Percentiles rank a stretch among this genome's conserved stretches.
These are phyloP conservation scores for Cephus cinctus DNA, from an alignment of 1,140 invertebrate genomes.

Conservation along the genomic window DNA sequence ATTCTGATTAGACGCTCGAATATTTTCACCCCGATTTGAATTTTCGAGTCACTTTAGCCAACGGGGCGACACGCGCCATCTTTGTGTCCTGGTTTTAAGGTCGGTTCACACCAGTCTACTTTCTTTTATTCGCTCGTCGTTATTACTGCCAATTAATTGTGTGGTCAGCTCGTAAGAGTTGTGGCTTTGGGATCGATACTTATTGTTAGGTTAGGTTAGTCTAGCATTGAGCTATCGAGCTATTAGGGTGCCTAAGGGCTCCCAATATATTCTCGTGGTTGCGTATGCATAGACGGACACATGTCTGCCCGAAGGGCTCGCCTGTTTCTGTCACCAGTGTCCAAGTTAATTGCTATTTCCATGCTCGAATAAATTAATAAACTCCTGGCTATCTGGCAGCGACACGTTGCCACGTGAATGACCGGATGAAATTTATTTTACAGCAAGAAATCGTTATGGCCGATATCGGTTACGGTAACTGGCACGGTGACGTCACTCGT, in stretches of 20 bases:
- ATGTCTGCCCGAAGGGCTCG: slow-evolving; percentile 43
- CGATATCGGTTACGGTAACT: no score
- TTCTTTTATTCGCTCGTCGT: background rate
- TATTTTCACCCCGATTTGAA: slow-evolving; percentile 19
- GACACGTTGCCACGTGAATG: slow-evolving; percentile 22
- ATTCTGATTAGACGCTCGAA: slow-evolving; percentile 27
- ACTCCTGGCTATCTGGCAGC: slow-evolving; percentile 42
- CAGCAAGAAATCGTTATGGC: no score
- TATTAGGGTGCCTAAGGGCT: slow-evolving; percentile 28
- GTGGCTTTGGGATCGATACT: no score
- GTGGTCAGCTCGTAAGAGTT: no score
- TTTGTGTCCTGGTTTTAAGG: no score
- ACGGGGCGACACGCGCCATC: background rate
- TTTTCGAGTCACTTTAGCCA: slow-evolving; percentile 9
- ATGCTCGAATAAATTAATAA: slow-evolving; percentile 57
- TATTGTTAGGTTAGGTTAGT: no score
- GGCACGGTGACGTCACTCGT: no score
- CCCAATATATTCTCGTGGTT: slow-evolving; percentile 11
- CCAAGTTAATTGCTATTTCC: slow-evolving; percentile 55
- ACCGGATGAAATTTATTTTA: slow-evolving; percentile 7
- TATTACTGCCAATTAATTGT: slow-evolving; percentile 3
- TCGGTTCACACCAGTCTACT: slow-evolving; percentile 6
- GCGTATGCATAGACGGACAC: slow-evolving; percentile 22
- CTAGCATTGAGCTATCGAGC: no score
- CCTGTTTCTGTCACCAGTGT: slow-evolving; percentile 54